These are phyloP conservation scores for Pedionomus torquatus DNA, from an alignment of 2,113 vertebrate species.

Conservation along the genomic window DNA sequence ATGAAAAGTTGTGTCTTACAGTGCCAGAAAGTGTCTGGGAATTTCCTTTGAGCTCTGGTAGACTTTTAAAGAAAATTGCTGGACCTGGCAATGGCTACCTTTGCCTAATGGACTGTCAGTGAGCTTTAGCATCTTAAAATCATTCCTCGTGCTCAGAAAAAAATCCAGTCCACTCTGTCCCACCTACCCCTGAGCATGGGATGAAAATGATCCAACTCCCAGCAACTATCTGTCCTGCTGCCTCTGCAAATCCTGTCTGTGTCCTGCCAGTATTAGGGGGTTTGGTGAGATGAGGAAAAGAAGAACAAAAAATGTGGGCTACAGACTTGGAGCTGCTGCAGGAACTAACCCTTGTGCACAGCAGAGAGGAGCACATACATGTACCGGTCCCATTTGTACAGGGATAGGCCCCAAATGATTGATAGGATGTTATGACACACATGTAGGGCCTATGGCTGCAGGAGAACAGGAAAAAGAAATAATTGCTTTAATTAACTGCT, in stretches of 20 bases:
- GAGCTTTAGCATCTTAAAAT: background rate
- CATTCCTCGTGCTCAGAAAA: background rate
- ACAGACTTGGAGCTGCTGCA: background rate
- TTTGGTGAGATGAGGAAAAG: background rate
- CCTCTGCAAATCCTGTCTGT: background rate
- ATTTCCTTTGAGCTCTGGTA: constrained; percentile 26
- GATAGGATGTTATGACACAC: background rate
- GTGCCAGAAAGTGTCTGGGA: constrained; percentile 7
- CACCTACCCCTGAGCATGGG: background rate
- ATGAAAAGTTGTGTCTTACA: background rate
- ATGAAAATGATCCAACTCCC: background rate
- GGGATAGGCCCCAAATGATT: background rate
- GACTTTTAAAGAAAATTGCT: background rate
- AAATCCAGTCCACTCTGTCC: background rate
- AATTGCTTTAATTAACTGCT: background rate
- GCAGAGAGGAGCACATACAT: background rate
- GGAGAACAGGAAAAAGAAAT: background rate
- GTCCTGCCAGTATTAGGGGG: accelerated
- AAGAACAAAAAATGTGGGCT: background rate
- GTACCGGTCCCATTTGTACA: background rate
- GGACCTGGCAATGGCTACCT: background rate
- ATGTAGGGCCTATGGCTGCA: background rate
- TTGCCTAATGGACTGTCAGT: constrained; percentile 19
- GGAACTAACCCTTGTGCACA: background rate
- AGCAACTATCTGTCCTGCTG: background rate